Percentiles rank a stretch among this genome's conserved stretches.
These are phyloP conservation scores for Felis chaus DNA, from an alignment of 2,113 vertebrate genomes.

Conservation along the genomic window DNA sequence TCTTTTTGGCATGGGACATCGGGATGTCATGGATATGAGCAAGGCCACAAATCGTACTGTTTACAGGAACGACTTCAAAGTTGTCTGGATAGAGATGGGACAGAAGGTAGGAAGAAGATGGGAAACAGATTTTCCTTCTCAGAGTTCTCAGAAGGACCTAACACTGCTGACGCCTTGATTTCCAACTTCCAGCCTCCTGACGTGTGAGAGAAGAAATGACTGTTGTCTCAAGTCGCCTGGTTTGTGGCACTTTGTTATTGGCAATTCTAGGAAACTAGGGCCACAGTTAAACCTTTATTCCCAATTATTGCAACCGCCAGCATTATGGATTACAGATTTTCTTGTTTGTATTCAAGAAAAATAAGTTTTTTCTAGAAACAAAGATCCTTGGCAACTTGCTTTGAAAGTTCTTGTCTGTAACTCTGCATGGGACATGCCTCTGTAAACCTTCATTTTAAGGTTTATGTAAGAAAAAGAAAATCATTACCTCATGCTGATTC, in stretches of 20 bases:
- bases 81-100: neutral
- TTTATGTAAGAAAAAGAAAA: neutral
- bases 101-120: neutral
- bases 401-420: neutral
- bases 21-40: neutral
- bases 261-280: neutral
- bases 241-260: neutral
- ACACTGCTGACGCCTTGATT: neutral
- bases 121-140: neutral
- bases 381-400: neutral
- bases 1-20: neutral
- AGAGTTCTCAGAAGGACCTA: neutral
- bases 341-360: neutral
- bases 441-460: neutral
- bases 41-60: neutral
- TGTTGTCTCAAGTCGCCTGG: neutral
- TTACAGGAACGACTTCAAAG: neutral
- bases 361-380: neutral
- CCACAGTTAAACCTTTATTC: neutral
- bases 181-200: neutral
- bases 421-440: neutral
- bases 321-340: neutral
- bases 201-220: neutral
- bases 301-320: neutral
- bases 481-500: neutral